Conservation (phyloP, 1,140 invertebrate genomes). For the Metaphire vulgaris region DNA sequence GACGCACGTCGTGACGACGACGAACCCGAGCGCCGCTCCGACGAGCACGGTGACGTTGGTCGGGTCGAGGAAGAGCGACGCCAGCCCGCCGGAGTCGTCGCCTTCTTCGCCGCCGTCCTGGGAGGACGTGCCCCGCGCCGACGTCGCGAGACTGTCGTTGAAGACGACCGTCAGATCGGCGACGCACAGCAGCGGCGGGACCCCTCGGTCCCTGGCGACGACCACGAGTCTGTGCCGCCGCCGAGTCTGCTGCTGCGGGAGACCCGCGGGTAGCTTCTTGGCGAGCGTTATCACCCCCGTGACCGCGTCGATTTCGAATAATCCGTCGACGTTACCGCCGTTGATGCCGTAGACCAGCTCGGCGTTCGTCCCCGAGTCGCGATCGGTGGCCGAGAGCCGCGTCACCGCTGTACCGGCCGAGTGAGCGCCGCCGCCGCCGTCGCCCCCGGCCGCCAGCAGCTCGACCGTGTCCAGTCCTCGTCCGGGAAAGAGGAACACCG, state of each 20-base stretch:
- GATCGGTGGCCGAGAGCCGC: slow-evolving; percentile 74
- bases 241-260: background rate
- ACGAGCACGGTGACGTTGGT: slow-evolving; percentile 9
- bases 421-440: background rate
- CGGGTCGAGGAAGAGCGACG: background rate
- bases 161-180: slow-evolving; percentile 12
- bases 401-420: slow-evolving; percentile 9
- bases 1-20: slow-evolving; percentile 10
- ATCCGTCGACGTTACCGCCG: slow-evolving; percentile 86
- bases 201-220: background rate
- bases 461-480: slow-evolving; percentile 30
- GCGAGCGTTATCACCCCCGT: slow-evolving; percentile 67
- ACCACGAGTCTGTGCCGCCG: slow-evolving; percentile 8
- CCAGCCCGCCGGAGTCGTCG: background rate
- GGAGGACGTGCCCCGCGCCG: background rate
- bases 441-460: background rate
- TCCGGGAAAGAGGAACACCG: slow-evolving; percentile 39
- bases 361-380: slow-evolving; percentile 75
- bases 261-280: background rate
- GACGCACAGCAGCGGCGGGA: slow-evolving; percentile 12
- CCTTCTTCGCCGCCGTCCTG: too few relatives aligned
- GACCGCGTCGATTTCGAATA: slow-evolving; percentile 84
- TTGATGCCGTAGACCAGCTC: slow-evolving; percentile 86
- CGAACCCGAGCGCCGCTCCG: background rate
- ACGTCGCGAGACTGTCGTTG: background rate